Evolutionary conservation across 2,113 vertebrate species (phyloP), one percentile per base, ranked within the genome.

Genomic region (Clarias macrocephalus): DNA sequence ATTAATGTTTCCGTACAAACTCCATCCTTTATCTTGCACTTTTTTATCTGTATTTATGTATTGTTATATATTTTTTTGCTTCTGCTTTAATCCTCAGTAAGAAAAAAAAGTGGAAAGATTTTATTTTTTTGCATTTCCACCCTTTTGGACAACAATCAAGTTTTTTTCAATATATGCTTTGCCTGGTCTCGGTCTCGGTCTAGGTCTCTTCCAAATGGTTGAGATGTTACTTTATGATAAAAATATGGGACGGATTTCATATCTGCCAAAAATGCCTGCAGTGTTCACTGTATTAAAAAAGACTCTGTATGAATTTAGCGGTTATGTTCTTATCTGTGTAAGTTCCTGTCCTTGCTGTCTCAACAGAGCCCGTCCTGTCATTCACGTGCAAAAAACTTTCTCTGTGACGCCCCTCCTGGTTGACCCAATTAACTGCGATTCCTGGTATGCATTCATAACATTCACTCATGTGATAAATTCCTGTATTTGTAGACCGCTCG

Each of bases 281-380:
- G 42, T 23, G 11, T 13, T 77, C 23, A 77, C 25, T n/a, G 7
- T 37, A 21, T 1, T 8, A 6, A 19, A 72, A 19, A 72, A 72
- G 16, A 72, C 2, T 19, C 7, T 18, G 1, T 80, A 54, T 48
- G 9, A 5, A 19, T 65, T 42, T 37, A 75, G n/a, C 57, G 21
- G 33, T 13, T 15, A 15, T 11, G 28, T 60, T 15, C 56, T 2
- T 56, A 54, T 75, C 30, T 87, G 7, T 81, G 7, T 37, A 30
- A 79, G 54, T 76, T 54, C 42, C 63, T 85, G 13, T 80, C 16
- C 19, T 30, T 52, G 30, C 1, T 66, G 42, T 60, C 28, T n/a
- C 83, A n/a, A 28, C 87, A 95, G 95, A 80, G 87, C 93, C 77
- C 93, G 94, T 83, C 94, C 94, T 0, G 92, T 95, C 5, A 7